Base-by-base conservation (phyloP, 2,888 invertebrate species). In the Hydropsyche betteni region DNA sequence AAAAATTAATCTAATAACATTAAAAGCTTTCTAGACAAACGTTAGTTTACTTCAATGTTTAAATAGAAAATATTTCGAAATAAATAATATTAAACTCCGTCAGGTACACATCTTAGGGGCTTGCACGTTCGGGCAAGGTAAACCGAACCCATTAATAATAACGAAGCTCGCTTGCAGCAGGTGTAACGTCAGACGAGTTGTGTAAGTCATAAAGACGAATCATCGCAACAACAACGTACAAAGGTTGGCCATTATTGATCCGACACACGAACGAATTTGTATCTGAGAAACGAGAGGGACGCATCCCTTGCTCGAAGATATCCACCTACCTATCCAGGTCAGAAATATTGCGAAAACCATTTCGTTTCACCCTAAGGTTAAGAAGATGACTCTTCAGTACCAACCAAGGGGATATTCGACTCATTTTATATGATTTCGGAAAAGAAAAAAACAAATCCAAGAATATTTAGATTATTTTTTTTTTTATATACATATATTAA, bases 151-250 rank as follows among this genome's bases (percentile, higher is more conserved):
- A 44, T 44, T 44, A 44, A 44, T 44, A 44, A 44, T 44, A 44
- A 44, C 44, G 44, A 44, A 44, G 44, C 44, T 44, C 44, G 44
- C 44, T 44, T 44, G 58, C 14, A 8, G 16, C 58, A 58, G 58
- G 14, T 68, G 33, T 34, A 68, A 68, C 33, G 33, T 14, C 10
- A 24, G 52, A 14, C 38, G 58, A 36, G 24, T 72, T 72, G 72
- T 61, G 44, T 58, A 61, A 72, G 72, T 72, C 71, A 71, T 71
- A 71, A 71, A 71, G 71, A 71, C 71, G 71, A 71, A 71, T 71
- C 58, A 53, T 24, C 71, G 51, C 36, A 71, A 53, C 53, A 71
- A 71, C 58, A 53, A 0, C 71, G 51, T 7, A 71, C 71, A 71
- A 71, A 71, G 71, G 71, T 71, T 44, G 44, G 7, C 7, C 36